A percentile compares a stretch with the other conserved stretches of the same genome.
These are phyloP conservation scores for Limosa lapponica DNA, from an alignment of 2,797 vertebrate species.

Conservation along the genomic window DNA sequence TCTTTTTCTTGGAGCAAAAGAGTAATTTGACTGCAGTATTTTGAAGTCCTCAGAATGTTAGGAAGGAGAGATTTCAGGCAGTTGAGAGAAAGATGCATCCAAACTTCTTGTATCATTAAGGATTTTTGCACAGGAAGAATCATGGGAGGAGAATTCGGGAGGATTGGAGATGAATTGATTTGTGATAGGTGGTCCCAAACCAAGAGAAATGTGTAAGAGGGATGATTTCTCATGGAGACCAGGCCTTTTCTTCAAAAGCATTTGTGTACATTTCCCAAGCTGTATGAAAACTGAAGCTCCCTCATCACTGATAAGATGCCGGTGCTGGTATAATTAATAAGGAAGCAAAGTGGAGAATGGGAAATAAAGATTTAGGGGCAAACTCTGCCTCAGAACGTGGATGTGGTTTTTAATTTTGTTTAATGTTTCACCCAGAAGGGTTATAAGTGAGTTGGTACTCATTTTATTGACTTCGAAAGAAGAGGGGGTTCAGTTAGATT, in stretches of 20 bases:
- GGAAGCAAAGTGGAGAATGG: neutral
- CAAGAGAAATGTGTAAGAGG: neutral
- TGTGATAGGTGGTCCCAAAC: neutral
- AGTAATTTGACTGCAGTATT: neutral
- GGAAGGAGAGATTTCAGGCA: neutral
- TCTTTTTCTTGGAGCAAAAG: slow-evolving; percentile 4
- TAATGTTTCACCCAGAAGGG: neutral
- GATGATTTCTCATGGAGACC: neutral
- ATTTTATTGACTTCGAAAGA: neutral
- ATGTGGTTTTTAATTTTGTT: neutral
- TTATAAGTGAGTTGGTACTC: neutral
- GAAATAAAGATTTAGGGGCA: neutral
- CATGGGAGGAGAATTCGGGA: neutral
- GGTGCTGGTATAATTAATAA: neutral
- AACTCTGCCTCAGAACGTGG: neutral
- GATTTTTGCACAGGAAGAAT: neutral
- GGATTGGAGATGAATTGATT: neutral
- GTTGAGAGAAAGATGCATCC: neutral
- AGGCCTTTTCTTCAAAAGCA: neutral
- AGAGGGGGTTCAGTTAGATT: neutral
- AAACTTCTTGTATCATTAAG: neutral
- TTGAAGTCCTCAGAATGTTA: neutral
- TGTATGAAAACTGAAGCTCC: neutral
- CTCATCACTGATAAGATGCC: neutral
- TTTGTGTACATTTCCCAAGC: neutral